phyloP scores from a whole-genome alignment of 2,888 invertebrate species.

The Saturnia japonica region DNA sequence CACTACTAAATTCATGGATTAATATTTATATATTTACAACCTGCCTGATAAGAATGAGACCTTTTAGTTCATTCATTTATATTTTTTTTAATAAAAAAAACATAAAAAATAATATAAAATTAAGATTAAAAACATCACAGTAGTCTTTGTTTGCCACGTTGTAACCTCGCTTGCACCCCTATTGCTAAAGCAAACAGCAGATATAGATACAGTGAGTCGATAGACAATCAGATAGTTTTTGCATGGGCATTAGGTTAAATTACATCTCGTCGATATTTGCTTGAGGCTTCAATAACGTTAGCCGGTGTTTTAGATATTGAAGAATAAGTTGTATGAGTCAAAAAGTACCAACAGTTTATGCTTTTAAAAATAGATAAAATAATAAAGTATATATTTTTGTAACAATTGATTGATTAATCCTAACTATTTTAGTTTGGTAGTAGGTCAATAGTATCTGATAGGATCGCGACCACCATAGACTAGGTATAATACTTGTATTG shows the following conservation, averaged over 20 bases:
- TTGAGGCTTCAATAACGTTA: slow-evolving; percentile 44
- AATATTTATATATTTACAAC: too few species aligned
- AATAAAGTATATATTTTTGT: too few species aligned
- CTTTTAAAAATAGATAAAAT: neutral
- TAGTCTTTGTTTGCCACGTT: neutral
- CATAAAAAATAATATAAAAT: neutral
- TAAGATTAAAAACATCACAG: neutral
- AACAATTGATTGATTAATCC: neutral
- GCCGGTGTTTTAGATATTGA: neutral
- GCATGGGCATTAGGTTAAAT: slow-evolving; percentile 61
- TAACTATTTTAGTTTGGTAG: too few species aligned
- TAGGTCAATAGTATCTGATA: too few species aligned
- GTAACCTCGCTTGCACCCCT: slow-evolving; percentile 25
- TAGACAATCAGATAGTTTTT: slow-evolving; percentile 57
- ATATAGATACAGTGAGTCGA: slow-evolving; percentile 37
- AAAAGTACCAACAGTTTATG: neutral
- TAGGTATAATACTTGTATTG: too few species aligned
- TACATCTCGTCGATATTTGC: slow-evolving; percentile 55
- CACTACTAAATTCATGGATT: too few species aligned
- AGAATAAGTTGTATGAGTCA: neutral
- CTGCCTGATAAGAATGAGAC: too few species aligned
- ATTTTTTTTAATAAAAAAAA: neutral
- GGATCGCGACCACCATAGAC: too few species aligned
- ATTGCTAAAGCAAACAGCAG: slow-evolving; percentile 23
- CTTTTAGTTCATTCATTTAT: too few species aligned